Evolutionary conservation across 1,140 invertebrate genomes (phyloP).

Genomic region (Bombus superbus): DNA sequence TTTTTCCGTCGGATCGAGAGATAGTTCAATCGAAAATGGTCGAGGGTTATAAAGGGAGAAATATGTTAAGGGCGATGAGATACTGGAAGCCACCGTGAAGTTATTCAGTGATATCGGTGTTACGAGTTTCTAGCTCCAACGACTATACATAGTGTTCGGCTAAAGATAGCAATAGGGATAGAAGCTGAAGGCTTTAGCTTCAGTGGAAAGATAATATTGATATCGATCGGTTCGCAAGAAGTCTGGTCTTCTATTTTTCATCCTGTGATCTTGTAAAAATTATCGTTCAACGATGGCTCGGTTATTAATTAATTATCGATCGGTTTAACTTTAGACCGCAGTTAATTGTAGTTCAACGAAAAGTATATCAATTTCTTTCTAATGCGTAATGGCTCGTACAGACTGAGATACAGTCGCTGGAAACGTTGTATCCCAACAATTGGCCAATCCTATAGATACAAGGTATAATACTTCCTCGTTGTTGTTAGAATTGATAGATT

Average conservation of each 20-base stretch:
- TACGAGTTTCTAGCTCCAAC: background rate
- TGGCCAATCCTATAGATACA: background rate
- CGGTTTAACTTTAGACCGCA: background rate
- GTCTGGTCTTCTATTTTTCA: background rate
- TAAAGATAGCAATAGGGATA: conserved; percentile 25
- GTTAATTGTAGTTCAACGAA: background rate
- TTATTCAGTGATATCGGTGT: background rate
- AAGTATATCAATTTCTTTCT: background rate
- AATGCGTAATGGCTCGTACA: background rate
- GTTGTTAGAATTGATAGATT: too few relatives aligned
- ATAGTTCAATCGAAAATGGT: too few relatives aligned
- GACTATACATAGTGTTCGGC: background rate
- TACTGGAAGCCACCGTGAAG: too few relatives aligned
- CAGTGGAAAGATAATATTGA: conserved; percentile 8
- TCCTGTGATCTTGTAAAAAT: background rate
- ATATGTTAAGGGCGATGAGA: background rate
- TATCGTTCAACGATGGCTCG: background rate
- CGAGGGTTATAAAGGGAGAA: background rate
- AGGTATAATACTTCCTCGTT: too few relatives aligned
- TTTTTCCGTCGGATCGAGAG: background rate
- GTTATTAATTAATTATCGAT: background rate
- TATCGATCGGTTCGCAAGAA: conserved; percentile 8
- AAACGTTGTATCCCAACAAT: background rate
- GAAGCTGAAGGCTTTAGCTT: conserved; percentile 9
- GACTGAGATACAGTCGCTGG: background rate